These are phyloP conservation scores for Zaprionus inermis DNA, from an alignment of 1,140 invertebrate species.

Conservation along the genomic window DNA sequence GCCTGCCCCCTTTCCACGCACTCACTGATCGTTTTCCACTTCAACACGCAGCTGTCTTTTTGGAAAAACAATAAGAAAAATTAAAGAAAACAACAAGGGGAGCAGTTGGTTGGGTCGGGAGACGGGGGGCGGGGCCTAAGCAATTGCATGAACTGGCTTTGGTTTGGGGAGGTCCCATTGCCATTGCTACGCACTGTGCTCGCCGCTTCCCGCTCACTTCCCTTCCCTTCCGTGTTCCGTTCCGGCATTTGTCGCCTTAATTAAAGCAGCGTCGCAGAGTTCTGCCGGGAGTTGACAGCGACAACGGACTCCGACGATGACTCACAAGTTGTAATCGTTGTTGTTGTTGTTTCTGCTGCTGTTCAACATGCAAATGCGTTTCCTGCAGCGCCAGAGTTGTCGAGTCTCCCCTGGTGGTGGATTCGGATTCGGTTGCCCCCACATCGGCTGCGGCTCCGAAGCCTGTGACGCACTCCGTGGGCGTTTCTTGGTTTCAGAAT, in stretches of 20 bases:
- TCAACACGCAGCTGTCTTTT: conserved; percentile 56
- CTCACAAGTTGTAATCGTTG: conserved; percentile 23
- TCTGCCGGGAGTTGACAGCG: conserved; percentile 25
- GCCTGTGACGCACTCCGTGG: conserved; percentile 25
- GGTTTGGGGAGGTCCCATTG: conserved; percentile 36
- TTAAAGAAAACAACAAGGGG: conserved; percentile 39
- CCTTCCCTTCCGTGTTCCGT: background rate
- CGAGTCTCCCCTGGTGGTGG: conserved; percentile 50
- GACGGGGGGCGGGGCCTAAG: background rate
- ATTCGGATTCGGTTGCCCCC: background rate
- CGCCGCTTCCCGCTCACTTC: background rate
- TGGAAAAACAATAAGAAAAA: conserved; percentile 48
- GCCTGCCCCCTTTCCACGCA: background rate
- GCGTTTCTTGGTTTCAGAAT: conserved; percentile 17
- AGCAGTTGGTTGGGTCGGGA: background rate
- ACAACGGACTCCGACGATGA: conserved; percentile 33
- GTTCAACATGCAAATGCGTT: conserved; percentile 62
- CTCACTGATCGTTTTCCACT: conserved; percentile 59
- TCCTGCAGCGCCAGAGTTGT: conserved; percentile 56
- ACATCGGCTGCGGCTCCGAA: too few relatives aligned
- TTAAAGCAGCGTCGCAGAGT: conserved; percentile 57
- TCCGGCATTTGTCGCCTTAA: conserved; percentile 59
- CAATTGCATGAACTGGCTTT: background rate
- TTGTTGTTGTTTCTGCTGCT: conserved; percentile 14
- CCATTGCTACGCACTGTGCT: background rate